Base-by-base conservation (phyloP, 2,888 invertebrate species). In the Leptura quadrifasciata region DNA sequence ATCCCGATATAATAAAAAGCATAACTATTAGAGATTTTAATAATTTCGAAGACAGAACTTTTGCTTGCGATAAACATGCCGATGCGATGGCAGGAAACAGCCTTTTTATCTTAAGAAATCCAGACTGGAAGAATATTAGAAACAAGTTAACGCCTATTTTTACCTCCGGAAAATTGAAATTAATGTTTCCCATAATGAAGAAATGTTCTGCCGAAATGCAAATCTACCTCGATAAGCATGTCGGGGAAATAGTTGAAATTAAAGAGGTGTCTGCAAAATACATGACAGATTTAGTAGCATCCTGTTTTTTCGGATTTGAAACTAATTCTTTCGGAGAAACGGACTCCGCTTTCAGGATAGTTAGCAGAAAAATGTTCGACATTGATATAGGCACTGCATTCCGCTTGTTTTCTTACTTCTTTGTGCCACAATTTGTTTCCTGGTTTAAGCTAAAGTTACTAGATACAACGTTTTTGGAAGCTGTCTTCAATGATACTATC, bases 131-230 rank as follows among this genome's bases (percentile, higher is more conserved):
- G 79, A 88, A 88, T 55, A 85, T 92, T 15, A 87, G 92, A 39
- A 85, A 89, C 0, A 91, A 91, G 79, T 86, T 92, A 27, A 90
- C 91, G 0, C 91, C 92, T 0, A 90, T 91, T 0, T 90, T 92
- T 80, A 91, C 91, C 0, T 89, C 90, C 0, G 91, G 90, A 35
- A 92, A 91, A 83, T 86, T 92, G 76, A 91, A 90, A 82, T 86
- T 87, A 58, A 91, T 92, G 91, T 88, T 90, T 47, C 88, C 88
- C 0, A 85, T 91, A 15, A 90, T 91, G 85, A 82, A 88, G 52
- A 87, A 88, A 31, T 89, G 88, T 39, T 88, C 89, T 0, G 72
- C 83, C 35, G 85, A 87, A 60, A 83, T 90, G 74, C 80, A 83
- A n/a, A 74, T 81, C 1, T 86, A 88, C 73, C 74, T 89, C 39